Conservation (phyloP, 2,113 vertebrate genomes). For the Chloropsis cyanopogon region DNA sequence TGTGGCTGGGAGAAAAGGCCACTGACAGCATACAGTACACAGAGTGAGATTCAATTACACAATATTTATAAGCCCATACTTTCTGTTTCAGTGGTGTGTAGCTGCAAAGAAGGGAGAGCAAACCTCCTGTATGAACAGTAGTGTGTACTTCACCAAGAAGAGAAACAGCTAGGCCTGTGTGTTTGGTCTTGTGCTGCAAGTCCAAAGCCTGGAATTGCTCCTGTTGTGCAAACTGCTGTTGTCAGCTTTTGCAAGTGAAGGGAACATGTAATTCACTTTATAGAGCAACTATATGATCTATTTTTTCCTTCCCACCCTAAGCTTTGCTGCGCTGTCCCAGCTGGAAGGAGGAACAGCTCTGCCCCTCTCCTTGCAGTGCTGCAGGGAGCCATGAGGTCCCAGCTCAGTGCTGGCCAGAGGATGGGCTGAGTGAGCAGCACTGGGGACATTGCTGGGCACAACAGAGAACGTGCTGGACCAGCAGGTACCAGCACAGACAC, state of each 20-base stretch:
- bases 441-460: not conserved
- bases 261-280: not conserved
- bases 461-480: fast-evolving
- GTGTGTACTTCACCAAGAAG: not conserved
- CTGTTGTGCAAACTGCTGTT: not conserved
- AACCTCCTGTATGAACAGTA: not conserved
- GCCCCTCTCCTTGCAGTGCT: not conserved
- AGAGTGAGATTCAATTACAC: not conserved
- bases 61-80: not conserved
- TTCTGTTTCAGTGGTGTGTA: not conserved
- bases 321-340: not conserved
- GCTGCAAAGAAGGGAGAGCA: not conserved
- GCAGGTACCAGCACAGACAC: not conserved
- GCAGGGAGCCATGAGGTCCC: not conserved
- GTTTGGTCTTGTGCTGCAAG: not conserved
- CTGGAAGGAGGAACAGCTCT: not conserved
- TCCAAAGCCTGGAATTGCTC: not conserved
- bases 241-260: not conserved
- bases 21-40: not conserved
- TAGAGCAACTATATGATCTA: not conserved
- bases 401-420: fast-evolving
- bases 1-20: not conserved
- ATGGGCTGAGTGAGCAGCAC: not conserved
- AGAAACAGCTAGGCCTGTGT: not conserved
- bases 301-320: not conserved